Conservation (phyloP, 2,113 vertebrate genomes). For the Himantopus leucocephalus region DNA sequence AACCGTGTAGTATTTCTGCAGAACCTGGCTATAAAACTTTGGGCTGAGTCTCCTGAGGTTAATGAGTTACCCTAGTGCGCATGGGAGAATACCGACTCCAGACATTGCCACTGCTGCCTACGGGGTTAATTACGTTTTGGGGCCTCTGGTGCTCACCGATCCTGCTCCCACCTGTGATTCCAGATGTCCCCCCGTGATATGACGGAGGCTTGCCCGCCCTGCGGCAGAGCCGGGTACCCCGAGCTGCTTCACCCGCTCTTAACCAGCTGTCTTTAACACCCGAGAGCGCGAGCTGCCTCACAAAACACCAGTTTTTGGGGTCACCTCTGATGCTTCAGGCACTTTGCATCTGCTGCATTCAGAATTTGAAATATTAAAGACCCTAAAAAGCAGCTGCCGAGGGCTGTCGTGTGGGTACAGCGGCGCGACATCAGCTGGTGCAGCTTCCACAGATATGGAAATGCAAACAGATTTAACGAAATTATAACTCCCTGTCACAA, state of each 20-base stretch:
- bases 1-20: background rate
- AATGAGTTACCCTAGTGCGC: background rate
- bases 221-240: background rate
- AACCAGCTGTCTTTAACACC: fast-evolving
- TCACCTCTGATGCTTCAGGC: background rate
- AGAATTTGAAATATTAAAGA: fast-evolving
- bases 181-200: too few relatives aligned
- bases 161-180: fast-evolving
- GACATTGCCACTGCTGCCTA: background rate
- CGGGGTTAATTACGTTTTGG: background rate
- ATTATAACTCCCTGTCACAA: background rate
- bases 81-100: background rate
- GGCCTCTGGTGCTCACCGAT: background rate
- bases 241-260: fast-evolving
- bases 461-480: fast-evolving
- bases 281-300: fast-evolving
- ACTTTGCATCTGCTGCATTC: fast-evolving
- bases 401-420: fast-evolving
- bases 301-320: background rate
- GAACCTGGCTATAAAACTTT: too few relatives aligned
- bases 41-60: background rate
- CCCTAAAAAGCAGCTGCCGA: too few relatives aligned
- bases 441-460: fast-evolving
- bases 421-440: fast-evolving
- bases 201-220: too few relatives aligned